Conservation (phyloP, 1,140 invertebrate species). For the Mamestra configurata region DNA sequence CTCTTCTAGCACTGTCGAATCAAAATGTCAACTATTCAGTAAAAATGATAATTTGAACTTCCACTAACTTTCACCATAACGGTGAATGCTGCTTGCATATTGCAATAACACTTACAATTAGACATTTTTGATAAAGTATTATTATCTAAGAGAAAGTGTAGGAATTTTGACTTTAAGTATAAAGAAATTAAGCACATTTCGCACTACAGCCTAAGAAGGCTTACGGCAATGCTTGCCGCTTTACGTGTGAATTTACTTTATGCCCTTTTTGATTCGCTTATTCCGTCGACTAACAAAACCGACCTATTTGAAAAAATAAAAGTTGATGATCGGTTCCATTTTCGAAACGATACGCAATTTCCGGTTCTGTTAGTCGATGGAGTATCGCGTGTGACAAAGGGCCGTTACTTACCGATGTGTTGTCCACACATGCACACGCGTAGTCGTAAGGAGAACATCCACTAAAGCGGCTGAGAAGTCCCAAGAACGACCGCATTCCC, state of each 20-base stretch:
- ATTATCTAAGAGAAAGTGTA: conserved; percentile 39
- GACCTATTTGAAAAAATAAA: not conserved
- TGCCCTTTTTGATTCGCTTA: conserved; percentile 65
- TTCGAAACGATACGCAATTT: not conserved
- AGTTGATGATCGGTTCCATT: not conserved
- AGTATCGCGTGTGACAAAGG: conserved; percentile 70
- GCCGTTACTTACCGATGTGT: conserved; percentile 85
- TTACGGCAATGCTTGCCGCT: conserved; percentile 84
- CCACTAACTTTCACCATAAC: conserved; percentile 79
- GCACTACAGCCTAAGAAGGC: conserved; percentile 76
- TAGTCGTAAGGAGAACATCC: conserved; percentile 88
- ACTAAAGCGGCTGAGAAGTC: conserved; percentile 88
- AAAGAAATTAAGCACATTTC: conserved; percentile 74
- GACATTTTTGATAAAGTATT: conserved; percentile 3
- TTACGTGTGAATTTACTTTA: conserved; percentile 75
- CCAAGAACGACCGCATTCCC: conserved; percentile 88
- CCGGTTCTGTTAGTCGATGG: conserved; percentile 68
- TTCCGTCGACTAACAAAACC: conserved; percentile 72
- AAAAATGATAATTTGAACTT: conserved; percentile 56
- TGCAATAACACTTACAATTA: conserved; percentile 68
- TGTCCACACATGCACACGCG: conserved; percentile 87
- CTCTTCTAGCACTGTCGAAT: conserved; percentile 75
- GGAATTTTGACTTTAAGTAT: conserved; percentile 52
- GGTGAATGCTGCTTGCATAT: conserved; percentile 81
- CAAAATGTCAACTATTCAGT: conserved; percentile 56